Conservation (phyloP, 2,888 invertebrate species). For the Coenonympha glycerion region DNA sequence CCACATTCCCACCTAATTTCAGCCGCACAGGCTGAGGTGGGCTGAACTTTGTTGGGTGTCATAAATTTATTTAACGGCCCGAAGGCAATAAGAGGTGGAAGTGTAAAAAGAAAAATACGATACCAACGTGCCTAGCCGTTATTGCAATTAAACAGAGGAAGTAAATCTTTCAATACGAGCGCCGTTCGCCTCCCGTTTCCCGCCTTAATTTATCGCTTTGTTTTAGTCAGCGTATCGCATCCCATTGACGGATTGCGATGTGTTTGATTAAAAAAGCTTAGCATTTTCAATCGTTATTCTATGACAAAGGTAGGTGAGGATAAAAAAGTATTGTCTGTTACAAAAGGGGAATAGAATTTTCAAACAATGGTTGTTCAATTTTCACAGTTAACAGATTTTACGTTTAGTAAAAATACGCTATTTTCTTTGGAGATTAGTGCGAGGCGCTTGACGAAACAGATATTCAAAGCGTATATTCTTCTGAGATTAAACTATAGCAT, state of each 20-base stretch:
- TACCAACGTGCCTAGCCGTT: constrained; percentile 77
- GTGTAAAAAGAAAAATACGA: constrained; percentile 77
- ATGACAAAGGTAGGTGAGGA: constrained; percentile 24
- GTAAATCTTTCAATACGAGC: constrained; percentile 76
- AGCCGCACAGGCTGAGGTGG: constrained; percentile 63
- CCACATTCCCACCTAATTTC: constrained; percentile 73
- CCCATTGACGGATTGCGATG: constrained; percentile 72
- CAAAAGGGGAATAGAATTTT: neutral
- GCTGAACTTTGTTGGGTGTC: constrained; percentile 74
- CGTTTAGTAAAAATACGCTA: no score
- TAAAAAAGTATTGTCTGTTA: neutral
- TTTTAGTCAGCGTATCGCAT: constrained; percentile 72
- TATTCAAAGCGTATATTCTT: no score
- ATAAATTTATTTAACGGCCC: constrained; percentile 76
- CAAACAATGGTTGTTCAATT: neutral
- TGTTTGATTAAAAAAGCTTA: constrained; percentile 72
- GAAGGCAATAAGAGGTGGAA: constrained; percentile 75
- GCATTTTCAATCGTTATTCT: constrained; percentile 40
- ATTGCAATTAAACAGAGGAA: constrained; percentile 77
- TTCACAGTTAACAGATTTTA: no score
- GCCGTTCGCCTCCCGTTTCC: constrained; percentile 69
- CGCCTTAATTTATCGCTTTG: constrained; percentile 74
- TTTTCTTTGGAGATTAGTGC: neutral
- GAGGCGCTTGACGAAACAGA: no score
- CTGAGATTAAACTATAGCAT: no score